These are phyloP conservation scores for Sebastes iracundus DNA, from an alignment of 2,797 vertebrate species.

Conservation along the genomic window DNA sequence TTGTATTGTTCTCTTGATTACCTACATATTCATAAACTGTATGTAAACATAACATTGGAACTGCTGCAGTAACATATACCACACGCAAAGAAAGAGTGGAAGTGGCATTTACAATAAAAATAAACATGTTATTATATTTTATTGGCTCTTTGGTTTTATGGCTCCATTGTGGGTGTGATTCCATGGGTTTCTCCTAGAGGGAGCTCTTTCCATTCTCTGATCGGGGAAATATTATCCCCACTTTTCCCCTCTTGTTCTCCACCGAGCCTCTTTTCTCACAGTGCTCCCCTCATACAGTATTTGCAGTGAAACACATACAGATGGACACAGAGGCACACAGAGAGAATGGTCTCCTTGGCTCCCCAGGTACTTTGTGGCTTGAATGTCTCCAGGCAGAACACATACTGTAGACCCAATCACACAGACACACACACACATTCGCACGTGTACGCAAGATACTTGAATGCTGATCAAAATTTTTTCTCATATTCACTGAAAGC, in stretches of 20 bases:
- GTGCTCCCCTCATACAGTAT: background rate
- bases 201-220: constrained; percentile 26
- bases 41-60: background rate
- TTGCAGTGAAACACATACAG: background rate
- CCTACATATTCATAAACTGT: background rate
- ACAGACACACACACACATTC: background rate
- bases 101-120: background rate
- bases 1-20: background rate
- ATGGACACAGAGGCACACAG: background rate
- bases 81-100: background rate
- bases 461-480: background rate
- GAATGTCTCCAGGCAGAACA: constrained; percentile 39
- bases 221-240: background rate
- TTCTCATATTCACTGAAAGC: constrained; percentile 7
- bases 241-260: background rate
- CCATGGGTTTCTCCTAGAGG: constrained; percentile 32
- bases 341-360: constrained; percentile 80
- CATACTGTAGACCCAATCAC: constrained; percentile 7
- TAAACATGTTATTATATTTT: background rate
- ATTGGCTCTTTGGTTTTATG: too few species aligned
- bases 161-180: constrained; percentile 4
- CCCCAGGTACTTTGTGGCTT: constrained; percentile 76
- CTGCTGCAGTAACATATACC: background rate
- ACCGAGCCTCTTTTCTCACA: constrained; percentile 11
- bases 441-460: background rate